phyloP scores from a whole-genome alignment of 2,888 invertebrate species.

The Leptothorax acervorum region DNA sequence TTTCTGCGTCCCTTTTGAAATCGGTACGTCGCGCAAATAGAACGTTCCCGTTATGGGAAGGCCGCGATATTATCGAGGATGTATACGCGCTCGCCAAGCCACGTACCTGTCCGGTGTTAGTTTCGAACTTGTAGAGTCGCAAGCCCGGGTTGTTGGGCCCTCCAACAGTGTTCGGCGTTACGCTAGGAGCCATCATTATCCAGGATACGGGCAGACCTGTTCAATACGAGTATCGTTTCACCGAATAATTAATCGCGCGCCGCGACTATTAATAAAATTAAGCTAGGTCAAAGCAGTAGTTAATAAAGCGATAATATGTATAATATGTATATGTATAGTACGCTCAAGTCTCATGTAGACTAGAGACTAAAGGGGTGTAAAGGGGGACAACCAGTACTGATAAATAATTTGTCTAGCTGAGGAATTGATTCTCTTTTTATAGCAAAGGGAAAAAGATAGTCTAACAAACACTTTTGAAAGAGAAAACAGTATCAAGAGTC shows the following conservation, averaged over 20 bases:
- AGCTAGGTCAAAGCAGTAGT: not conserved
- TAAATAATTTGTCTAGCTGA: not conserved
- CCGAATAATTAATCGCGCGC: constrained; percentile 48
- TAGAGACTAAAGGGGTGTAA: too few relatives aligned
- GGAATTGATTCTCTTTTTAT: not conserved
- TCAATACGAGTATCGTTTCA: constrained; percentile 60
- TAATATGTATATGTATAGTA: too few relatives aligned
- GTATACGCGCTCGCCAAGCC: not conserved
- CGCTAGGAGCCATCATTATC: constrained; percentile 95
- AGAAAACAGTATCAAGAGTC: not conserved
- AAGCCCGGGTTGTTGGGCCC: constrained; percentile 95
- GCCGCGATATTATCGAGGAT: constrained; percentile 44
- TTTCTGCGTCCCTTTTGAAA: constrained; percentile 59
- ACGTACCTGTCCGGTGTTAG: constrained; percentile 92
- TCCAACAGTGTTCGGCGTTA: constrained; percentile 93
- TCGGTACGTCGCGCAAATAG: constrained; percentile 60
- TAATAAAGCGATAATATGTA: constrained; percentile 3
- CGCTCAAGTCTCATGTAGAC: not conserved
- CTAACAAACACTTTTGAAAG: not conserved
- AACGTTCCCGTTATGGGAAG: not conserved
- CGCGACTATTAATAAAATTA: constrained; percentile 41
- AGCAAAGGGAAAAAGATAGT: not conserved
- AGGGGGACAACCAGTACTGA: not conserved
- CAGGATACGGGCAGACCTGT: constrained; percentile 94
- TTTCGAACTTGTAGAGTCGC: constrained; percentile 95